Evolutionary conservation across 2,113 vertebrate genomes (phyloP).

Genomic region (Aegithalos caudatus): DNA sequence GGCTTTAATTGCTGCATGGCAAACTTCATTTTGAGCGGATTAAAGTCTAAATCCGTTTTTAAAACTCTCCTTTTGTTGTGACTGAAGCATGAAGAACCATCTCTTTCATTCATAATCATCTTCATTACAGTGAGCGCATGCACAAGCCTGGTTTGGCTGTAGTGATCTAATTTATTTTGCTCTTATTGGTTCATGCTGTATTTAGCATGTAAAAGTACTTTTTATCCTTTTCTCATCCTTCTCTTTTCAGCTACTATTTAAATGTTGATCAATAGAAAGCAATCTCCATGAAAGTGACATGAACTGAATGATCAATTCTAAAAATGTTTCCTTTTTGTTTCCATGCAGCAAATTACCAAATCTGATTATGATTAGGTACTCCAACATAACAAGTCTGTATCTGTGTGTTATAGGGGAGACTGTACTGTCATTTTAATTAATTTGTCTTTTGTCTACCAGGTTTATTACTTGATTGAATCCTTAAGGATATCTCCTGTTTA

Average conservation of each 20-base stretch:
- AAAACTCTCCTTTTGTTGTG: slow-evolving; percentile 7
- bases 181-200: slow-evolving; percentile 48
- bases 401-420: background rate
- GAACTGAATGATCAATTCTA: slow-evolving; percentile 64
- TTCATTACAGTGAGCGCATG: background rate
- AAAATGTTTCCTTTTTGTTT: slow-evolving; percentile 67
- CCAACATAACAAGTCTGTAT: slow-evolving; percentile 18
- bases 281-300: slow-evolving; percentile 63
- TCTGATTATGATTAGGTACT: slow-evolving; percentile 60
- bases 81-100: background rate
- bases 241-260: slow-evolving; percentile 41
- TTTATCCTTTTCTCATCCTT: slow-evolving; percentile 51
- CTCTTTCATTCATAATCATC: slow-evolving; percentile 21
- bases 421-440: slow-evolving; percentile 45
- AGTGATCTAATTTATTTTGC: slow-evolving; percentile 56
- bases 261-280: slow-evolving; percentile 65
- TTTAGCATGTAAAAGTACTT: slow-evolving; percentile 56
- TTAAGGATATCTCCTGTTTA: slow-evolving; percentile 1
- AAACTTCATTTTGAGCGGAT: slow-evolving; percentile 38
- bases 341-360: slow-evolving; percentile 60
- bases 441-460: background rate
- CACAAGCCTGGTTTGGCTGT: background rate
- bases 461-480: slow-evolving; percentile 49
- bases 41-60: background rate
- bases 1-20: slow-evolving; percentile 11